These are phyloP conservation scores for Drosophila sucinea DNA, from an alignment of 1,140 invertebrate species.

Conservation along the genomic window DNA sequence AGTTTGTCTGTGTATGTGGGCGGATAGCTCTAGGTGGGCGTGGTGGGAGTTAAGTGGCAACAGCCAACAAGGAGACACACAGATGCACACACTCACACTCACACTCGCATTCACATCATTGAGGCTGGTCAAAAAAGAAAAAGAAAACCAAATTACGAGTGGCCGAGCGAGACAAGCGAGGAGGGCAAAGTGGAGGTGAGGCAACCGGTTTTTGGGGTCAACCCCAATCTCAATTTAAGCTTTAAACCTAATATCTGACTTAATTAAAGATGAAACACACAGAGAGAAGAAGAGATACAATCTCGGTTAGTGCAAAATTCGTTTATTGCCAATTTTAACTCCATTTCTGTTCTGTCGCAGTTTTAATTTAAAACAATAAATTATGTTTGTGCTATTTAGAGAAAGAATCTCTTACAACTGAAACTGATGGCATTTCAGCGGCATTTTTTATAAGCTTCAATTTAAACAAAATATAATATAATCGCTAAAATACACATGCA, in stretches of 20 bases:
- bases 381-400: neutral
- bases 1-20: conserved; percentile 50
- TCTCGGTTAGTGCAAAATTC: conserved; percentile 21
- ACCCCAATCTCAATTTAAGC: conserved; percentile 57
- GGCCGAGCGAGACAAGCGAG: neutral
- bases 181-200: conserved; percentile 7
- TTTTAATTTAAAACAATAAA: conserved; percentile 10
- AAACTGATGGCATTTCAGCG: conserved; percentile 60
- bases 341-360: neutral
- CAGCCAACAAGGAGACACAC: conserved; percentile 31
- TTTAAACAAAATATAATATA: conserved; percentile 53
- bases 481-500: conserved; percentile 26
- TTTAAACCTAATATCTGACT: conserved; percentile 63
- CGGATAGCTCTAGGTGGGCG: conserved; percentile 25
- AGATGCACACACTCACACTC: neutral
- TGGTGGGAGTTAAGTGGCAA: conserved; percentile 31
- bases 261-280: conserved; percentile 68
- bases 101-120: conserved; percentile 37
- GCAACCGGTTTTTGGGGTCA: conserved; percentile 75
- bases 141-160: conserved; percentile 50
- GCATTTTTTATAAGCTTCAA: conserved; percentile 74
- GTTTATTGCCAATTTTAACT: conserved; percentile 31
- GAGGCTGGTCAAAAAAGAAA: conserved; percentile 65
- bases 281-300: conserved; percentile 21
- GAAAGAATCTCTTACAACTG: conserved; percentile 30